A percentile compares a stretch with the other conserved stretches of the same genome.
Evolutionary conservation across 2,797 vertebrate genomes (phyloP).

Genomic region (Graptemys geographica): DNA sequence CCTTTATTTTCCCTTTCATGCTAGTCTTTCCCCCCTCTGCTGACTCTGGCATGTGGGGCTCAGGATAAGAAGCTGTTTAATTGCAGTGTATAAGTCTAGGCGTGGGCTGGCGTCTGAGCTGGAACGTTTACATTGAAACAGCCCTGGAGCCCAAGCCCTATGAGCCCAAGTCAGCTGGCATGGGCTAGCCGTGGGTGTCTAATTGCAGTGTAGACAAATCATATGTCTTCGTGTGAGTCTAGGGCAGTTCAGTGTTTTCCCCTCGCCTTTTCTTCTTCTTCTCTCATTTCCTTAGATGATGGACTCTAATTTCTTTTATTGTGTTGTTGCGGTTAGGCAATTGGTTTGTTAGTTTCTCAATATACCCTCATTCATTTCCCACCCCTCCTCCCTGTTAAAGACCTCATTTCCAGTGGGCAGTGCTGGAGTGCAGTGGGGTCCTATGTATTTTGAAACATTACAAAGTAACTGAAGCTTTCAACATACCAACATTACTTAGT

Average conservation of each 20-base stretch:
- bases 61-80: background rate
- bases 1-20: background rate
- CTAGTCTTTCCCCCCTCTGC: background rate
- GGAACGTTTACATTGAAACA: background rate
- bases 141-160: background rate
- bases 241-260: background rate
- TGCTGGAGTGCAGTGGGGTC: background rate
- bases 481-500: conserved; percentile 3
- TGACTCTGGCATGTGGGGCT: background rate
- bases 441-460: background rate
- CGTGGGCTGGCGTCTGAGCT: background rate
- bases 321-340: background rate
- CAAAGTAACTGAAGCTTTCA: conserved; percentile 13
- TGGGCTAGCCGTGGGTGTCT: background rate
- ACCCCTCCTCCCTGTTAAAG: background rate
- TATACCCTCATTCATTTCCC: background rate
- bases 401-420: conserved; percentile 11
- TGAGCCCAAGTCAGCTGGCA: background rate
- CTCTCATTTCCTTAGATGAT: conserved; percentile 3
- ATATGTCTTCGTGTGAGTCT: background rate
- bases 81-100: background rate
- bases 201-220: background rate
- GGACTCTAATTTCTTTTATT: background rate
- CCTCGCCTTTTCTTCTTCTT: background rate
- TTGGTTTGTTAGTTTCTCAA: background rate